These are phyloP conservation scores for Pterobdella sp. DNA, from an alignment of 2,888 invertebrate species.

Conservation along the genomic window DNA sequence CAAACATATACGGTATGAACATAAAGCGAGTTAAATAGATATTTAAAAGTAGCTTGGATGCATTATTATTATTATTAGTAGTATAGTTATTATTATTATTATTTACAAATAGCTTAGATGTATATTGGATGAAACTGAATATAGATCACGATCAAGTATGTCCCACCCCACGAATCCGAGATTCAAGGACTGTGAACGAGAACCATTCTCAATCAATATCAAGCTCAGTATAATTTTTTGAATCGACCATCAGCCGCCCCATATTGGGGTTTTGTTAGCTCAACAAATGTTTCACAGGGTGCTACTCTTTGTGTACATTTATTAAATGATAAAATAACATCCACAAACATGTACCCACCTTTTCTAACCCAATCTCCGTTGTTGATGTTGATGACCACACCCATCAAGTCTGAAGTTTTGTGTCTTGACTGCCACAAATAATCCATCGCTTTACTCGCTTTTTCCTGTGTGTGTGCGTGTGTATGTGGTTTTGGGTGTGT, in stretches of 20 bases:
- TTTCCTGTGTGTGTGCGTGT: conserved; percentile 57
- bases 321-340: too few relatives aligned
- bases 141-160: too few relatives aligned
- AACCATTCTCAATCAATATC: not conserved
- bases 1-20: not conserved
- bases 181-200: not conserved
- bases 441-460: conserved; percentile 91
- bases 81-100: too few relatives aligned
- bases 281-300: too few relatives aligned
- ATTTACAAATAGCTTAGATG: too few relatives aligned
- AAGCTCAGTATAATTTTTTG: not conserved
- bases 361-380: conserved; percentile 94
- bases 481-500: not conserved
- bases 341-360: conserved; percentile 44
- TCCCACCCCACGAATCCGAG: not conserved
- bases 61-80: too few relatives aligned
- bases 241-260: not conserved
- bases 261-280: too few relatives aligned
- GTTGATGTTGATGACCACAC: conserved; percentile 92
- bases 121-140: too few relatives aligned
- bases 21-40: not conserved
- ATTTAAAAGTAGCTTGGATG: not conserved
- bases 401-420: conserved; percentile 83
- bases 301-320: too few relatives aligned
- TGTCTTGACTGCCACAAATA: conserved; percentile 89